phyloP scores from a whole-genome alignment of 2,113 vertebrate genomes.

The Megalops atlanticus region DNA sequence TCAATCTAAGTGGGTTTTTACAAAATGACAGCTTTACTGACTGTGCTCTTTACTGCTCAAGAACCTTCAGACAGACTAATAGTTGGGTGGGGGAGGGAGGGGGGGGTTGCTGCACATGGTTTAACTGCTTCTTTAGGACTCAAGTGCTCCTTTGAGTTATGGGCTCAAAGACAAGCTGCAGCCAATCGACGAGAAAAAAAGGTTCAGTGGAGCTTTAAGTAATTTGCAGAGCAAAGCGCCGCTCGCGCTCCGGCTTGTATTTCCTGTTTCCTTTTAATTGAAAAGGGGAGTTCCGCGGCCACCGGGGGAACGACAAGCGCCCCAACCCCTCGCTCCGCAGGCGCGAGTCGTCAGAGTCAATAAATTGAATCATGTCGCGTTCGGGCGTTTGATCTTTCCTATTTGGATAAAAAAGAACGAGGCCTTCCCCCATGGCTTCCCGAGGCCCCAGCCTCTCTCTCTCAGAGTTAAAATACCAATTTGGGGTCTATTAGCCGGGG shows the following conservation, averaged over 20 bases:
- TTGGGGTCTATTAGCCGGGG: slow-evolving; percentile 48
- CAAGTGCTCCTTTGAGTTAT: slow-evolving; percentile 19
- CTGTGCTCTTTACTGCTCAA: background rate
- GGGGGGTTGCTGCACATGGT: background rate
- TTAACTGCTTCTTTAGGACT: slow-evolving; percentile 14
- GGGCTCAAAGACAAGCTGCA: slow-evolving; percentile 15
- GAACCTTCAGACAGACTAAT: background rate
- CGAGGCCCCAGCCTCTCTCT: background rate
- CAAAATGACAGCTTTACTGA: background rate
- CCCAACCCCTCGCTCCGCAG: slow-evolving; percentile 22
- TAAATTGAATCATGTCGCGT: slow-evolving; percentile 41
- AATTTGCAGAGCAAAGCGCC: slow-evolving; percentile 6
- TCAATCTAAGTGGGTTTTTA: background rate
- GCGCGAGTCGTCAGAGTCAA: slow-evolving; percentile 30
- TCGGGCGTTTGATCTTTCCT: slow-evolving; percentile 41
- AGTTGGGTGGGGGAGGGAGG: background rate
- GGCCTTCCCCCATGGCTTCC: slow-evolving; percentile 15
- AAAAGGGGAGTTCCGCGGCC: slow-evolving; percentile 10
- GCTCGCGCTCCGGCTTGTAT: background rate
- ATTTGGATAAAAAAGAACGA: slow-evolving; percentile 33
- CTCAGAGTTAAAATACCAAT: slow-evolving; percentile 37
- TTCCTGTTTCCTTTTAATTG: slow-evolving; percentile 16
- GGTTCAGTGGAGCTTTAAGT: background rate
- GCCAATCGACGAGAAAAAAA: too few relatives aligned
- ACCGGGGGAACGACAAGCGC: slow-evolving; percentile 21